Evolutionary conservation across 2,888 invertebrate genomes (phyloP), one percentile per base, ranked within the genome.

Genomic region (Lepas anatifera): DNA sequence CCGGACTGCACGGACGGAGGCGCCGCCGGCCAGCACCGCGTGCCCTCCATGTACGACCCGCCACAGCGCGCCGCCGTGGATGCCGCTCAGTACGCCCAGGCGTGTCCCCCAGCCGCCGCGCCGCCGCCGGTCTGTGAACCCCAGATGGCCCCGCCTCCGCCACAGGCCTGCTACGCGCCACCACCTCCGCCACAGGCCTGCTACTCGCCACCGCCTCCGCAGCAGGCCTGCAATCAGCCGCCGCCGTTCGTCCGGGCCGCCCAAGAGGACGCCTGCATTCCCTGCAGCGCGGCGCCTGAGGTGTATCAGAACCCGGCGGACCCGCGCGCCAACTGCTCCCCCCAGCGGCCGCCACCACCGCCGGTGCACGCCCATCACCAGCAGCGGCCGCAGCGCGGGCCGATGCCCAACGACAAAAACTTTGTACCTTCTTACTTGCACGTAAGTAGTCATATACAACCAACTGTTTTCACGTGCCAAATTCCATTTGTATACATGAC

Each of bases 1-100:
- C 58, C 58, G 18, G 35, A 22, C 58, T 58, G 58, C 35, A 7
- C 58, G 22, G 58, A 4, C 52, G 48, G 6, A n/a, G 22, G 16
- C 16, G 43, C 18, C 13, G 58, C 11, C 58, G 58, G 35, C 1
- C 32, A 32, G 7, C 18, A 10, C 58, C 58, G 58, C 35, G 58
- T 58, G 32, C 58, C 58, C 32, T 58, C 58, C 58, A 58, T 58
- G 58, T 58, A 58, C 58, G 58, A 58, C 22, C 58, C 58, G 22
- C 58, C 58, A 8, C 58, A 32, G 58, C 25, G 22, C 22, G 58
- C 58, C 1, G 58, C 58, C 35, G 58, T 35, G 22, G 58, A 29
- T 32, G 32, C 29, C 52, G 11, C 18, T 32, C 32, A 29, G 8
- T 32, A 32, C 58, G 58, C 32, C 32, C 52, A 52, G 1, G 29